phyloP scores from a whole-genome alignment of 2,888 invertebrate species.

The Deroplatys truncata region DNA sequence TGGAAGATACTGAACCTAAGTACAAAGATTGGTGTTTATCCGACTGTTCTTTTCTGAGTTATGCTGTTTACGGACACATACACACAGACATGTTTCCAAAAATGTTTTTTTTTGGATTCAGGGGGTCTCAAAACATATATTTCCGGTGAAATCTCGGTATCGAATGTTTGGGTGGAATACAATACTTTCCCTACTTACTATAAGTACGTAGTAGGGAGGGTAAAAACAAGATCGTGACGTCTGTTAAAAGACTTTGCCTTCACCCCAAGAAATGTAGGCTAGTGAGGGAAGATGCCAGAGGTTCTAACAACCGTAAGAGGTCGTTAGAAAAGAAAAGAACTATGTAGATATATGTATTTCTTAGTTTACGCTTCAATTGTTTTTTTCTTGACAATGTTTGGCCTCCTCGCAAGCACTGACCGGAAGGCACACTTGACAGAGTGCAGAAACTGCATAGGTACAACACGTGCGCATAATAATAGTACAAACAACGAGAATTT shows the following conservation, averaged over 20 bases:
- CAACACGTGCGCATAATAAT: not conserved
- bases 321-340: not conserved
- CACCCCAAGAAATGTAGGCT: too few relatives aligned
- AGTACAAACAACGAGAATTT: not conserved
- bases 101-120: too few relatives aligned
- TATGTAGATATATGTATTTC: not conserved
- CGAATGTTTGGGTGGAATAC: too few relatives aligned
- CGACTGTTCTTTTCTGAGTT: too few relatives aligned
- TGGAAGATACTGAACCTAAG: too few relatives aligned
- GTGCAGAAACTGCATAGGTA: not conserved
- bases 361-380: not conserved
- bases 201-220: too few relatives aligned
- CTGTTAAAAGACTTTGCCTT: not conserved
- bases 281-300: not conserved
- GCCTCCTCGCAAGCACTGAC: not conserved
- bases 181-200: too few relatives aligned
- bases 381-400: not conserved
- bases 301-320: not conserved
- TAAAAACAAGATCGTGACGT: not conserved
- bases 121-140: too few relatives aligned
- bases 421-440: not conserved
- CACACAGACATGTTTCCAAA: too few relatives aligned
- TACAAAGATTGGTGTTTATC: too few relatives aligned
- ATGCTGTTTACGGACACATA: too few relatives aligned
- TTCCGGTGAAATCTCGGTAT: too few relatives aligned